Percentiles rank a stretch among this genome's conserved stretches.
Evolutionary conservation across 2,888 invertebrate genomes (phyloP).

Genomic region (Monochamus alternatus): DNA sequence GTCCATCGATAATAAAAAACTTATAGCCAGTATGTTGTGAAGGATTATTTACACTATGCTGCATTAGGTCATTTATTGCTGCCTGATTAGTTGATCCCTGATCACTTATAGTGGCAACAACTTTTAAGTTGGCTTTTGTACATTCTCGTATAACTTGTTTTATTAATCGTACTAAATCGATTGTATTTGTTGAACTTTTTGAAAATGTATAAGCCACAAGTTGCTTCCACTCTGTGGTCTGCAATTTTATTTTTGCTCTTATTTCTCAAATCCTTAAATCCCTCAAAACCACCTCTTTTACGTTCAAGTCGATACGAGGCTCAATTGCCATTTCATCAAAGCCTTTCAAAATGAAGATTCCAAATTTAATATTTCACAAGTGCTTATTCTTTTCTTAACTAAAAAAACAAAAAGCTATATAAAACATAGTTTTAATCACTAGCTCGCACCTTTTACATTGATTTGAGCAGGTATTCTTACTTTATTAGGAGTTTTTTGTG

Average conservation of each 20-base stretch:
- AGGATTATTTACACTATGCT: background rate
- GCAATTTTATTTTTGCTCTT: background rate
- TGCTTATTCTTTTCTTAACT: too few relatives aligned
- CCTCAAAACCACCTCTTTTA: background rate
- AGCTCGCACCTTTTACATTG: too few relatives aligned
- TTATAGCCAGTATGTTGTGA: background rate
- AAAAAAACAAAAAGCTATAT: too few relatives aligned
- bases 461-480: too few relatives aligned
- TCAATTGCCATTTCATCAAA: slow-evolving; percentile 1
- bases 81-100: background rate
- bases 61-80: background rate
- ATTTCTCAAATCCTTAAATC: background rate
- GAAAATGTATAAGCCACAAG: background rate
- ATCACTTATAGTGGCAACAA: background rate
- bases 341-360: background rate
- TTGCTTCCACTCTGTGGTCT: too few relatives aligned
- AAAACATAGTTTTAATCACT: too few relatives aligned
- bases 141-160: background rate
- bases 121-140: background rate
- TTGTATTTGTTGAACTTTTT: background rate
- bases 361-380: too few relatives aligned
- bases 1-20: background rate
- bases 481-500: too few relatives aligned
- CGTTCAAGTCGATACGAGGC: background rate
- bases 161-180: background rate